These are phyloP conservation scores for Nephrotoma appendiculata DNA, from an alignment of 2,888 invertebrate genomes.

Conservation along the genomic window DNA sequence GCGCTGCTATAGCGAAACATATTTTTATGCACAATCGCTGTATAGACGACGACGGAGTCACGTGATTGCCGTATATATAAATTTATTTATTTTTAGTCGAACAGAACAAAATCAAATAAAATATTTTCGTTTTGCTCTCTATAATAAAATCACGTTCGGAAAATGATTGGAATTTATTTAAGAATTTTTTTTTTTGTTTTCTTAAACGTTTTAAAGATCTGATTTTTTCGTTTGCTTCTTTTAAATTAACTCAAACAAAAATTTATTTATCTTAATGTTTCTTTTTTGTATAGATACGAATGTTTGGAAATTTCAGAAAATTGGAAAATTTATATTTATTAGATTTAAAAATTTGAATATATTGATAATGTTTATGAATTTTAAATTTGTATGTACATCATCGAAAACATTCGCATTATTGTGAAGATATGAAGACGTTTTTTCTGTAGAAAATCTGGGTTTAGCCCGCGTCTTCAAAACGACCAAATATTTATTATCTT, in stretches of 20 bases:
- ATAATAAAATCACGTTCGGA: not conserved
- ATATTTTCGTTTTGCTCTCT: not conserved
- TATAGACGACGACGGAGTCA: not conserved
- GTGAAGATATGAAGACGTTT: not conserved
- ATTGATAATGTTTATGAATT: not conserved
- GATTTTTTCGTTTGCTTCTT: not conserved
- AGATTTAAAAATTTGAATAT: not conserved
- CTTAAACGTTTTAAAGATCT: not conserved
- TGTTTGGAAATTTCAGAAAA: not conserved
- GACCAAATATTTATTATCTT: not conserved
- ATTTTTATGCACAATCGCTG: not conserved
- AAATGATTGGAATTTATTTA: slow-evolving; percentile 1
- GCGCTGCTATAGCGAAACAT: not conserved
- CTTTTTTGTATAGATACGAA: not conserved
- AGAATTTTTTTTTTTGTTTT: not conserved
- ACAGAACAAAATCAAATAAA: not conserved
- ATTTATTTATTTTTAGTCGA: not conserved
- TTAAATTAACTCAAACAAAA: slow-evolving; percentile 1
- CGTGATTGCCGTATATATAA: not conserved
- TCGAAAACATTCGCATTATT: not conserved
- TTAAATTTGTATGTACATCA: not conserved
- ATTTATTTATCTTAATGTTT: not conserved
- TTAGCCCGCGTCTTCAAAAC: not conserved
- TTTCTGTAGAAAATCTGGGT: not conserved
- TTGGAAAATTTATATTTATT: not conserved